These are phyloP conservation scores for Lasioglossum baleicum DNA, from an alignment of 1,140 invertebrate species.

Conservation along the genomic window DNA sequence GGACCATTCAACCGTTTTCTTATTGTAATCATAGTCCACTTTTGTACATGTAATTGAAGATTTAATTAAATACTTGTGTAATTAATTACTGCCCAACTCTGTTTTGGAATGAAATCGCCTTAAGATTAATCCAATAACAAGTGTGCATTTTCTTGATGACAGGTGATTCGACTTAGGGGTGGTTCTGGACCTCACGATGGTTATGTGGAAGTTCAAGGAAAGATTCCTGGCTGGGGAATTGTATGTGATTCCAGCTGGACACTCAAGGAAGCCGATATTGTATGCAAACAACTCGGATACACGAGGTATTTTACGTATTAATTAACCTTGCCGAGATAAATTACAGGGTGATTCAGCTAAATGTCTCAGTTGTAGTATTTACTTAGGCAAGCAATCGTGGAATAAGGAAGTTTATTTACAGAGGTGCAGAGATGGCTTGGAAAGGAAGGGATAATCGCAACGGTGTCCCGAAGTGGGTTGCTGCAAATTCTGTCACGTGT, in stretches of 20 bases:
- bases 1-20: too few relatives aligned
- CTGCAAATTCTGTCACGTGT: constrained; percentile 77
- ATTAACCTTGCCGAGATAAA: too few relatives aligned
- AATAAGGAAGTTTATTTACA: constrained; percentile 57
- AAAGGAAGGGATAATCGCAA: constrained; percentile 75
- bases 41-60: too few relatives aligned
- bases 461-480: constrained; percentile 70
- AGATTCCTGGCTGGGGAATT: constrained; percentile 79
- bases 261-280: constrained; percentile 79
- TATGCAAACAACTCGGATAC: constrained; percentile 82
- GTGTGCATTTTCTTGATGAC: neutral
- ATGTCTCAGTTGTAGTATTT: too few relatives aligned
- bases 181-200: constrained; percentile 79
- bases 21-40: too few relatives aligned
- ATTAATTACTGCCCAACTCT: too few relatives aligned
- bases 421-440: constrained; percentile 80
- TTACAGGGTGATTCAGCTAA: too few relatives aligned
- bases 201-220: constrained; percentile 80
- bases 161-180: constrained; percentile 80
- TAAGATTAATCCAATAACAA: too few relatives aligned
- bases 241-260: constrained; percentile 81
- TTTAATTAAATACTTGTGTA: too few relatives aligned
- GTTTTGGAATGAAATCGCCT: too few relatives aligned
- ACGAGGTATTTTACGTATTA: constrained; percentile 69
- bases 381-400: too few relatives aligned